phyloP scores from a whole-genome alignment of 2,797 vertebrate genomes.

The Pristis pectinata region DNA sequence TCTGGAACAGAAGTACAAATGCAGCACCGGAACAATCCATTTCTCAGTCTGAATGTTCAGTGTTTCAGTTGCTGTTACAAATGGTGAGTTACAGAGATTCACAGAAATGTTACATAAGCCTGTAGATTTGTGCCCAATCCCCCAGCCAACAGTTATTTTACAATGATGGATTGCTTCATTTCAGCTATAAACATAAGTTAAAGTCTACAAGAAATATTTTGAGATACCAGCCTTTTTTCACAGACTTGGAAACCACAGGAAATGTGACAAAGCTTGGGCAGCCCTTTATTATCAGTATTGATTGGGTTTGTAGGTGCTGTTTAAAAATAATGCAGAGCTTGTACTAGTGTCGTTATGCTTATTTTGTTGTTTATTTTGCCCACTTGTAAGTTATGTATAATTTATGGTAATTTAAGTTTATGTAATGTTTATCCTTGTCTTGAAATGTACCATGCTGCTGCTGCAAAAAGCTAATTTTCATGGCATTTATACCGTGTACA shows the following conservation, averaged over 20 bases:
- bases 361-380: too few species aligned
- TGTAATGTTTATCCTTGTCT: too few species aligned
- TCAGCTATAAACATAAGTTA: background rate
- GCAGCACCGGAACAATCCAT: background rate
- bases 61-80: background rate
- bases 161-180: constrained; percentile 27
- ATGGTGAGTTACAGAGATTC: background rate
- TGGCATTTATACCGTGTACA: too few species aligned
- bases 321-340: background rate
- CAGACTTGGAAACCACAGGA: background rate
- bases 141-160: background rate
- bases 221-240: background rate
- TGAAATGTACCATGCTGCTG: too few species aligned
- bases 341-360: too few species aligned
- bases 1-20: background rate
- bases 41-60: background rate
- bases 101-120: too few species aligned
- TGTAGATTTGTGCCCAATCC: background rate
- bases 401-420: too few species aligned
- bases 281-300: background rate
- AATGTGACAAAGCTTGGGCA: background rate
- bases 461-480: too few species aligned
- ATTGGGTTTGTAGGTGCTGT: background rate
- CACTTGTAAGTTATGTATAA: too few species aligned
- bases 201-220: background rate